Percentiles rank a stretch among this genome's conserved stretches.
phyloP scores from a whole-genome alignment of 2,888 invertebrate genomes.

The Hypsopygia costalis region DNA sequence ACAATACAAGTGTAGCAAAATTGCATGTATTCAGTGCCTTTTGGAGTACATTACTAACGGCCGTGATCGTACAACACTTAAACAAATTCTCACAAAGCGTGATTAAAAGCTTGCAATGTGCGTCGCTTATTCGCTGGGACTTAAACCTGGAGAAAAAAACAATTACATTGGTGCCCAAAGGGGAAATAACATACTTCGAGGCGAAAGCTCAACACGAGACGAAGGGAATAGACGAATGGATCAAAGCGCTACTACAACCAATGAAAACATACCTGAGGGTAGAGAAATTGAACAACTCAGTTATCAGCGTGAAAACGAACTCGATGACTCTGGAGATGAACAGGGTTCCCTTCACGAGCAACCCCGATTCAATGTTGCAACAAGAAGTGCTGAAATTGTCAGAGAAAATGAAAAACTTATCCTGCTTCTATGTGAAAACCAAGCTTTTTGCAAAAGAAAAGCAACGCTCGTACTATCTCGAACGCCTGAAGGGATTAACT shows the following conservation, averaged over 20 bases:
- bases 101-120: conserved; percentile 6
- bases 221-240: not conserved
- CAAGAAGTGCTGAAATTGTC: not conserved
- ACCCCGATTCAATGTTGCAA: not conserved
- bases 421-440: not conserved
- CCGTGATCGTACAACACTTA: conserved; percentile 8
- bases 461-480: not conserved
- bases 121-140: too few relatives aligned
- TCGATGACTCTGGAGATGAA: too few relatives aligned
- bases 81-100: conserved; percentile 8
- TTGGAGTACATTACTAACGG: too few relatives aligned
- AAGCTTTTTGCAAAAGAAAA: too few relatives aligned
- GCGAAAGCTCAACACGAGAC: conserved; percentile 1
- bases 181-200: conserved; percentile 1
- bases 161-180: conserved; percentile 2
- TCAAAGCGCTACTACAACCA: not conserved
- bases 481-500: not conserved
- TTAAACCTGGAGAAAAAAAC: not conserved
- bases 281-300: not conserved
- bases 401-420: not conserved
- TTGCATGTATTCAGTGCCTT: too few relatives aligned
- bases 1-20: too few relatives aligned
- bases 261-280: not conserved
- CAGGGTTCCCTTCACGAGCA: not conserved
- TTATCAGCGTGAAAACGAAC: not conserved